Percentiles rank a stretch among this genome's conserved stretches.
Evolutionary conservation across 1,140 invertebrate genomes (phyloP).

Genomic region (Steinernema feltiae): DNA sequence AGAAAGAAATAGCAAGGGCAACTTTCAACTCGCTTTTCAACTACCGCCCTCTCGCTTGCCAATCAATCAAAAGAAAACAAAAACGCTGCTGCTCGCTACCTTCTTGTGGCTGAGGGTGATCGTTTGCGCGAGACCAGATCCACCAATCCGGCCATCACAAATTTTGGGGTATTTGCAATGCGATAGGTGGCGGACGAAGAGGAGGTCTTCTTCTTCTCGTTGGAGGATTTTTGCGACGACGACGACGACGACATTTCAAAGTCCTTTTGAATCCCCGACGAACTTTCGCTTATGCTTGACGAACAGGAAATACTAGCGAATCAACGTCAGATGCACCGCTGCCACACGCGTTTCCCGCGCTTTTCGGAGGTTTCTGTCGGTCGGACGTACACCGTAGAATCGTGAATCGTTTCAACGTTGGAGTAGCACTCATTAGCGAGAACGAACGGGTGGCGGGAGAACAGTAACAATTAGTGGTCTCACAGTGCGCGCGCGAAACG

Average conservation of each 20-base stretch:
- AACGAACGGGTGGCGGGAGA: not conserved
- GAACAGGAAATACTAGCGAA: not conserved
- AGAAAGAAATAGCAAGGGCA: not conserved
- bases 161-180: conserved; percentile 1
- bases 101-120: not conserved
- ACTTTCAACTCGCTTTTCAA: not conserved
- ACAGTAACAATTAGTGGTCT: not conserved
- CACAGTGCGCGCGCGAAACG: not conserved
- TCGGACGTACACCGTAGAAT: not conserved
- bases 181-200: not conserved
- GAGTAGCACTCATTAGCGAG: not conserved
- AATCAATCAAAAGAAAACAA: no score
- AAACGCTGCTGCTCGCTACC: not conserved
- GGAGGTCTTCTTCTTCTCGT: no score
- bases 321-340: not conserved
- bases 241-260: no score
- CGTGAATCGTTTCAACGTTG: not conserved
- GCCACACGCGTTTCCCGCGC: not conserved
- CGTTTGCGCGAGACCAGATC: not conserved
- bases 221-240: not conserved
- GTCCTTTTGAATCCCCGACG: not conserved
- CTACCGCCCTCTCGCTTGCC: not conserved
- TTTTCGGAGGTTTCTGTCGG: conserved; percentile 8
- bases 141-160: conserved; percentile 1
- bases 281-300: conserved; percentile 3